phyloP scores from a whole-genome alignment of 2,888 invertebrate species.

The Drosophila nr. perissopoda region DNA sequence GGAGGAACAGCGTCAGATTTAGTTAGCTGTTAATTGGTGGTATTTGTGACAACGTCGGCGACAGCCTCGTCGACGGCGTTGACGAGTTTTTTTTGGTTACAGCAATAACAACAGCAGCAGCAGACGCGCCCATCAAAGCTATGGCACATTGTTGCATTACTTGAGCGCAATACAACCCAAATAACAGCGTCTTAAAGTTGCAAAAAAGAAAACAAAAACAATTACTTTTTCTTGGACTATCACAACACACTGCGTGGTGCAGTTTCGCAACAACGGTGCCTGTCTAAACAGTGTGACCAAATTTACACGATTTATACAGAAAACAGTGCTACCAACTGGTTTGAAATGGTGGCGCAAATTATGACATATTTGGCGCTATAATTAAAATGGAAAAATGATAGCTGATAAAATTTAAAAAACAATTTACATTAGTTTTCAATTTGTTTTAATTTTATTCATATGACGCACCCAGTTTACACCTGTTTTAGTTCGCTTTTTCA shows the following conservation, averaged over 20 bases:
- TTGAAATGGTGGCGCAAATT: background rate
- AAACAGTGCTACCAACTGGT: conserved; percentile 1
- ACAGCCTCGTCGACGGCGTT: conserved; percentile 42
- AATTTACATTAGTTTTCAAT: conserved; percentile 16
- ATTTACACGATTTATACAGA: background rate
- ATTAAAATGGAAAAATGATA: background rate
- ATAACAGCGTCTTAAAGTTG: conserved; percentile 14
- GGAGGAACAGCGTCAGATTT: conserved; percentile 37
- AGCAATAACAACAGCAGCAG: conserved; percentile 42
- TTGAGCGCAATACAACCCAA: conserved; percentile 38
- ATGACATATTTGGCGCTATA: conserved; percentile 10
- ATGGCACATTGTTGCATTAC: conserved; percentile 80
- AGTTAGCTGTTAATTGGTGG: conserved; percentile 64
- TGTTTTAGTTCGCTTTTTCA: conserved; percentile 48
- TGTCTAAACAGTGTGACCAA: conserved; percentile 26
- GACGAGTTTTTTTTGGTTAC: conserved; percentile 39
- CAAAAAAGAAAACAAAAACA: conserved; percentile 15
- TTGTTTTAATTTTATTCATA: conserved; percentile 63
- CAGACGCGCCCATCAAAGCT: conserved; percentile 72
- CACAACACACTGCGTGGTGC: conserved; percentile 60
- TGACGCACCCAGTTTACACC: conserved; percentile 69
- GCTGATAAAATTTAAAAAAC: background rate
- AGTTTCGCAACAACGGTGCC: conserved; percentile 53
- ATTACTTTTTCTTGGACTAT: conserved; percentile 41
- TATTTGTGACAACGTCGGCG: conserved; percentile 51